Conservation (phyloP, 2,888 invertebrate genomes). For the Tinea pellionella region DNA sequence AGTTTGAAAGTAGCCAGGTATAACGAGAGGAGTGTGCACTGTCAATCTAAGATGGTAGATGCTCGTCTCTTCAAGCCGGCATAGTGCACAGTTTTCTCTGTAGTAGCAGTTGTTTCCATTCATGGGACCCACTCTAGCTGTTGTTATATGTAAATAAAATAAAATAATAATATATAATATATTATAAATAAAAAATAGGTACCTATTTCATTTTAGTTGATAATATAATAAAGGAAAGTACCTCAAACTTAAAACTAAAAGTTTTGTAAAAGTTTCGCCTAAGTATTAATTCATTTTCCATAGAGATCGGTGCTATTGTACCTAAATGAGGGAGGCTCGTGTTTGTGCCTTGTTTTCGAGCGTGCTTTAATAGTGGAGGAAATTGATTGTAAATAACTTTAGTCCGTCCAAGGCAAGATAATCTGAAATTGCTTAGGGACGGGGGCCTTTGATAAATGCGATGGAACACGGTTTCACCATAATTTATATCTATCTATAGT, state of each 20-base stretch:
- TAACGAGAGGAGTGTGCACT: too few relatives aligned
- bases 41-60: too few relatives aligned
- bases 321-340: background rate
- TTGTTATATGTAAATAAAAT: too few relatives aligned
- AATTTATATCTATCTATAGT: constrained; percentile 7
- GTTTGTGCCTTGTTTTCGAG: constrained; percentile 14
- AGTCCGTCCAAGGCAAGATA: constrained; percentile 27
- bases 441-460: constrained; percentile 21
- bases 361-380: constrained; percentile 28
- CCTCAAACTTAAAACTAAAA: background rate
- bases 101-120: too few relatives aligned
- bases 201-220: too few relatives aligned
- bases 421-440: constrained; percentile 31
- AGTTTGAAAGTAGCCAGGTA: too few relatives aligned
- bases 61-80: too few relatives aligned
- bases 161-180: too few relatives aligned
- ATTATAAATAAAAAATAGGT: too few relatives aligned
- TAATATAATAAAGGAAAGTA: too few relatives aligned
- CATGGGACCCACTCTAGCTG: too few relatives aligned
- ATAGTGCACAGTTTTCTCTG: too few relatives aligned
- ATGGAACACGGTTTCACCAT: constrained; percentile 15
- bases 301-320: background rate
- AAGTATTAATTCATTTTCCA: background rate
- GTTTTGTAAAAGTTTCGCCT: background rate
- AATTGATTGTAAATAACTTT: constrained; percentile 39